Base-by-base conservation (phyloP, 2,888 invertebrate genomes). In the Tachina lurida region DNA sequence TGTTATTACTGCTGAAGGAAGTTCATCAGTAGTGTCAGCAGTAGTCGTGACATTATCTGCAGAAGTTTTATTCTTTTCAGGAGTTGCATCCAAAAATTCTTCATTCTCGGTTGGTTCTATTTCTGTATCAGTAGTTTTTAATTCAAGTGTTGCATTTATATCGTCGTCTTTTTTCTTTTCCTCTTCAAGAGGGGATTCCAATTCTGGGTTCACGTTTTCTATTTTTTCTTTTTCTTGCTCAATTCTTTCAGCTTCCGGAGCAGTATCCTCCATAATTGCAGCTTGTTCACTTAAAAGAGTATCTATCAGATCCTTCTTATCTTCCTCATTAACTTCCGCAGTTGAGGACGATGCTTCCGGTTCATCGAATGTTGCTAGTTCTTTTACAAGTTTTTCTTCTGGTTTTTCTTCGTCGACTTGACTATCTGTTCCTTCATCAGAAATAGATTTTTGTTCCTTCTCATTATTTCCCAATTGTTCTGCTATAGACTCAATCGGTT, bases 281-380 rank as follows among this genome's bases (percentile, higher is more conserved):
- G 76, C 8, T 19, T 86, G 84, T 67, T 56, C 70, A 58, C 73
- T 58, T 49, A 71, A 49, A 84, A 87, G 60, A 43, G 84, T 86
- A 43, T 78, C 79, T 70, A 84, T 87, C 31, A 86, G 54, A 52
- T 87, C 81, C n/a, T 70, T 75, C 58, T 86, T 84, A 10, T 77
- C 65, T 47, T 79, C 84, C 43, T 84, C 70, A 58, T 79, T 70
- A 13, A 83, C 75, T 43, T 60, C 70, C 68, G 62, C 17, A 19
- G 52, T 22, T 12, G 75, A 52, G 13, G 77, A 65, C 54, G 60
- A 7, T 54, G 39, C 45, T 56, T 87, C 79, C n/a, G 68, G 56
- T 78, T 83, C 70, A 43, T 17, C 76, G 13, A 63, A 45, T 58
- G 41, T 74, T 67, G 68, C 68, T 22, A 68, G 10, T 54, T 70